A percentile compares a stretch with the other conserved stretches of the same genome.
These are phyloP conservation scores for Diplolepis rosae DNA, from an alignment of 2,888 invertebrate genomes.

Conservation along the genomic window DNA sequence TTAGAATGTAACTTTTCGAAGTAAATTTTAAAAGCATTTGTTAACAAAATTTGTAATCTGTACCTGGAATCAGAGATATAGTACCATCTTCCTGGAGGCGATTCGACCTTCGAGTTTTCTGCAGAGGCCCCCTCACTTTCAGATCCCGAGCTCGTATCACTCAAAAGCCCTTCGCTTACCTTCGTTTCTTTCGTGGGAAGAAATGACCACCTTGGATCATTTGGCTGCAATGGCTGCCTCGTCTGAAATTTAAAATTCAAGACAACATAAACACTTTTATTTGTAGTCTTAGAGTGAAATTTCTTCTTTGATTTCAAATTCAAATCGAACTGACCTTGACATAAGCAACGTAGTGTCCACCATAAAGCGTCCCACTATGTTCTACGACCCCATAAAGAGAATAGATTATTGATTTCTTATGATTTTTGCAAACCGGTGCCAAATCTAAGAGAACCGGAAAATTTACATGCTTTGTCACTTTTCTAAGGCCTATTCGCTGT, in stretches of 20 bases:
- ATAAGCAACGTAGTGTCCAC: conserved; percentile 95
- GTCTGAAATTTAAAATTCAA: conserved; percentile 50
- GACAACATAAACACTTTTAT: too few relatives aligned
- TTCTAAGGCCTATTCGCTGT: conserved; percentile 79
- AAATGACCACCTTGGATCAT: conserved; percentile 85
- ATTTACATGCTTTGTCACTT: conserved; percentile 89
- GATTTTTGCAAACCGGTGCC: conserved; percentile 89
- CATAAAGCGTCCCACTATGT: conserved; percentile 93
- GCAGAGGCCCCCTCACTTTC: conserved; percentile 71
- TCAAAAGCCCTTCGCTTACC: conserved; percentile 52
- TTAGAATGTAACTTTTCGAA: not conserved
- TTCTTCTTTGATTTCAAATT: not conserved
- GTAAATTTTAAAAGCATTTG: conserved; percentile 20
- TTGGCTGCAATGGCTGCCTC: conserved; percentile 77
- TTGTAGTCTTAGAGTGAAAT: conserved; percentile 26
- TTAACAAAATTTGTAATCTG: not conserved
- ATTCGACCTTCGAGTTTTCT: conserved; percentile 70
- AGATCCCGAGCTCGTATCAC: conserved; percentile 71
- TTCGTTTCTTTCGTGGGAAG: conserved; percentile 76
- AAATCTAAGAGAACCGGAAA: conserved; percentile 91
- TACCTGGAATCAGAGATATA: conserved; percentile 91
- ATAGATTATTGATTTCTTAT: conserved; percentile 80
- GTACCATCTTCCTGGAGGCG: conserved; percentile 90
- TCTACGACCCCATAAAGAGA: conserved; percentile 96
- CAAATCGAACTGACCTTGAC: conserved; percentile 81